Evolutionary conservation across 2,797 vertebrate species (phyloP), one percentile per base, ranked within the genome.

Genomic region (Chromobotia macracanthus): DNA sequence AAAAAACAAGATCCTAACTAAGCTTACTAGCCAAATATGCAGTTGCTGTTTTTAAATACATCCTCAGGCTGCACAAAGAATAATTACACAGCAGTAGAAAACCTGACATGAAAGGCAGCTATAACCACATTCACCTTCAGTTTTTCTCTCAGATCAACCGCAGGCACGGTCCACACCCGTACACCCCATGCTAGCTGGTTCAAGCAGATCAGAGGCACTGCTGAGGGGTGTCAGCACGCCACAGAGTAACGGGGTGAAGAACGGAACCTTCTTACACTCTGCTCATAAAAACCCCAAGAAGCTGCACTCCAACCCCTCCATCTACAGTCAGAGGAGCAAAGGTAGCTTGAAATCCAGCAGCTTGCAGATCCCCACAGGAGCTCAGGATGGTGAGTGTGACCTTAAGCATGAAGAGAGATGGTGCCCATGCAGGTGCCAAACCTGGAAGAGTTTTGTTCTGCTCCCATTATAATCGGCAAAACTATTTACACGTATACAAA

Each of bases 241-340:
- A 0, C 94, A 94, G 13, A 88, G 88, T 31, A 89, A 91, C 0
- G 79, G 93, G 11, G 44, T 93, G 77, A 91, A 87, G 38, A 90
- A 91, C 3, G 91, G 87, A 1, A 82, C 91, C 16, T 88, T 93
- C 12, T 91, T 94, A 2, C 92, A 91, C 0, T 89, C 91, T 0
- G 89, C 88, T 0, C 94, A 93, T 83, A 94, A 91, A 71, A 89
- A 86, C 82, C 88, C 87, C 68, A 95, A 93, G 82, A 97, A 96
- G 84, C 90, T 97, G 89, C 96, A 94, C 86, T 89, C 95, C 0
- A 96, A 96, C 87, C 94, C 96, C 0, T 97, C 96, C 81, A 94
- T 98, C 89, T 95, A 94, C 88, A 97, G 95, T 89, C 96, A 97
- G 89, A 89, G 93, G 87, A 97, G 96, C 91, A 97, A 96, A 90